Base-by-base conservation (phyloP, 2,797 vertebrate species). In the Pangasius macronema region DNA sequence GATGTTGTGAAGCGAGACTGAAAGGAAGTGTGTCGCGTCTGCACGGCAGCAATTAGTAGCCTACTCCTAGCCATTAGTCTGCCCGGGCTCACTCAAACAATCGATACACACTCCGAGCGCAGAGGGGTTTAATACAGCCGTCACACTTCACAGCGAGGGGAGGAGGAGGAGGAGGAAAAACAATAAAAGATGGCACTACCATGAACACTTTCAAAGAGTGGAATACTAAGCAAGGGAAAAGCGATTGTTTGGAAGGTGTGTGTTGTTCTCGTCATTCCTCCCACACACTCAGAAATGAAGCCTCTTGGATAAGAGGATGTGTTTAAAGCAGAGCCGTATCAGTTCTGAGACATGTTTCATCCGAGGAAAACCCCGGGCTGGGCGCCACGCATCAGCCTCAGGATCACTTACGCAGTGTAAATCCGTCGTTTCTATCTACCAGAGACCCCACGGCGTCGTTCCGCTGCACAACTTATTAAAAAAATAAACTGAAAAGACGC, bases 11-110 rank as follows among this genome's bases (percentile, higher is more conserved):
- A 95, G 93, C 93, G 93, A 95, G 87, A 90, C 92, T 89, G 95
- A 95, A 95, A 92, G 93, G 93, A 95, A 95, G 94, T 93, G 92
- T 96, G 96, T 96, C 95, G 97, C 96, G 96, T 97, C 96, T 95
- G 94, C 92, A 95, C 94, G 96, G 92, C 93, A 95, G 96, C 97
- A 97, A 97, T 98, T 97, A 97, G 95, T 94, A 93, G 95, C 95
- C 93, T 96, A 95, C 96, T 96, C 96, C 96, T 42, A 83, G 82
- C 84, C 93, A 94, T 96, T 94, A 94, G 96, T 96, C 94, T 95
- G 94, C 92, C 91, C 89, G 93, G 91, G 87, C 94, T 95, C 95
- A 94, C 95, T 92, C 94, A 94, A 89, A 91, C 94, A 95, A 97
- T 98, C 97, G 95, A 98, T 97, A 96, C 94, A 96, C 94, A 94